Conservation (phyloP, 1,140 invertebrate species). For the Condylostylus longicornis region DNA sequence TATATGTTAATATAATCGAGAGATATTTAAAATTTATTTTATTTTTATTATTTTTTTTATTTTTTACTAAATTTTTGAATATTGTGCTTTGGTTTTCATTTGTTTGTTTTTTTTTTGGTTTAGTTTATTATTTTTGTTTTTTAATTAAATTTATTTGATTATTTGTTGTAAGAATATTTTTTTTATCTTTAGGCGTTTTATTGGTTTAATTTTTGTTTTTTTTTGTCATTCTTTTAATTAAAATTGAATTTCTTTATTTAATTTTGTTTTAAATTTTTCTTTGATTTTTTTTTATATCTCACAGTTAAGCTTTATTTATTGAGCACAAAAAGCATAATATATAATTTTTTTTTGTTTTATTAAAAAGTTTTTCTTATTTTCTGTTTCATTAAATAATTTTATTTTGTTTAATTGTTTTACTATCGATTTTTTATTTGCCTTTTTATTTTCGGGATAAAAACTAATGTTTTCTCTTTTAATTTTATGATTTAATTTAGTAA, state of each 20-base stretch:
- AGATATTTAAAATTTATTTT: too few relatives aligned
- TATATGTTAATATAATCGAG: too few relatives aligned
- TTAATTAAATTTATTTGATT: background rate
- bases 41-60: too few relatives aligned
- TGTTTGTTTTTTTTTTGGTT: slow-evolving; percentile 2
- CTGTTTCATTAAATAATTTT: slow-evolving; percentile 13
- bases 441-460: too few relatives aligned
- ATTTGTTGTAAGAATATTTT: background rate
- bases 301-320: slow-evolving; percentile 32
- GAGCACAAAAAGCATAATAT: slow-evolving; percentile 26
- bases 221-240: slow-evolving; percentile 6
- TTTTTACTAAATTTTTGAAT: too few relatives aligned
- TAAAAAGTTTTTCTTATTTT: background rate
- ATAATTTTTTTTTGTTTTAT: background rate
- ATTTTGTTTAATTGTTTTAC: slow-evolving; percentile 5
- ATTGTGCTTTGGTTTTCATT: too few relatives aligned
- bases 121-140: slow-evolving; percentile 7
- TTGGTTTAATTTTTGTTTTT: background rate
- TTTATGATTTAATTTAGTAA: slow-evolving; percentile 4
- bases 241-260: slow-evolving; percentile 8
- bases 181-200: background rate
- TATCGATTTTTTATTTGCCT: too few relatives aligned
- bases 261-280: slow-evolving; percentile 12
- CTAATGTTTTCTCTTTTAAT: too few relatives aligned
- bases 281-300: slow-evolving; percentile 23